phyloP scores from a whole-genome alignment of 2,888 invertebrate species.

The Nephrotoma guestfalica region DNA sequence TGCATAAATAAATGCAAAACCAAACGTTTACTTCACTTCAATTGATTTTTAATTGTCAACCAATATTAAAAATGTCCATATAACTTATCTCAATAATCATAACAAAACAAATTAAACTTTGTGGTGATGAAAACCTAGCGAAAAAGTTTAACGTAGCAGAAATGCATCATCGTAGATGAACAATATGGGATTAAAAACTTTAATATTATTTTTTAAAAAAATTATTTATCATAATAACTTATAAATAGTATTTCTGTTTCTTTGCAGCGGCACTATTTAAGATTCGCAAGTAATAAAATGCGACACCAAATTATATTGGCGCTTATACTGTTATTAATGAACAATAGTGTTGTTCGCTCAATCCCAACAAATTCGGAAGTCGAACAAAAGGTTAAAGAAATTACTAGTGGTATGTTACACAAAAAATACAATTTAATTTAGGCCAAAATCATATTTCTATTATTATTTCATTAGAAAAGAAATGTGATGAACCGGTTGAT shows the following conservation, averaged over 20 bases:
- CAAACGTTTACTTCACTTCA: too few species aligned
- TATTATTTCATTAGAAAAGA: slow-evolving; percentile 10
- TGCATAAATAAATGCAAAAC: too few species aligned
- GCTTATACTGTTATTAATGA: slow-evolving; percentile 6
- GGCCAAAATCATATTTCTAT: neutral
- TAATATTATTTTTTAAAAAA: neutral
- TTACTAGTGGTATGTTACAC: neutral
- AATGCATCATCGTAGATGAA: neutral
- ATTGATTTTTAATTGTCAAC: too few species aligned
- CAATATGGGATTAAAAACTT: neutral
- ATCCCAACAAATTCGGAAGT: slow-evolving; percentile 9
- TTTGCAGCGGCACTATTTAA: neutral
- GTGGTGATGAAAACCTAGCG: neutral
- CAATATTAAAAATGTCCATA: too few species aligned
- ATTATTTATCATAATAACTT: neutral
- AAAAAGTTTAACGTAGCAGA: neutral
- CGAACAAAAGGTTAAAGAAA: slow-evolving; percentile 26
- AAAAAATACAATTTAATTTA: neutral
- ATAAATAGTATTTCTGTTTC: neutral
- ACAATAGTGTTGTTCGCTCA: neutral
- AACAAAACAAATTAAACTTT: neutral
- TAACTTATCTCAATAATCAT: neutral
- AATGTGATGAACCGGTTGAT: slow-evolving; percentile 31
- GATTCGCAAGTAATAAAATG: slow-evolving; percentile 8
- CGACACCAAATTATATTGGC: slow-evolving; percentile 10